These are phyloP conservation scores for Notarius lentiginosus DNA, from an alignment of 2,113 vertebrate genomes.

Conservation along the genomic window DNA sequence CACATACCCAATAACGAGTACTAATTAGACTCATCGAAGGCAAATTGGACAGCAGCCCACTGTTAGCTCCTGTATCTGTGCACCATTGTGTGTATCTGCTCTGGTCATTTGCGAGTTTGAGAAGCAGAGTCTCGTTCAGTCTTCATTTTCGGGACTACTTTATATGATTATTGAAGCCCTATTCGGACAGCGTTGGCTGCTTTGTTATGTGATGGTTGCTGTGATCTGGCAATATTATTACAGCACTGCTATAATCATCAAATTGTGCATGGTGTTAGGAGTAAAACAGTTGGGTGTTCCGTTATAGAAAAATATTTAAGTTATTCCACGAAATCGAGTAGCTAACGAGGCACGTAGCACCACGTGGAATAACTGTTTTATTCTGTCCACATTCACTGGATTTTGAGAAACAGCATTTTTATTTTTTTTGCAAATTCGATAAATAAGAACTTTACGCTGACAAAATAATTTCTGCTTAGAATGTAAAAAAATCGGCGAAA, in stretches of 20 bases:
- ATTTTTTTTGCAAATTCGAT: no score
- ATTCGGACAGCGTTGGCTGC: neutral
- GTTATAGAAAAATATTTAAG: no score
- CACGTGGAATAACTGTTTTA: no score
- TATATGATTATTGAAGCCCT: neutral
- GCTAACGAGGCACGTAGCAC: no score
- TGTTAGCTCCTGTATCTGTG: conserved; percentile 12
- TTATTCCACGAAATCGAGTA: no score
- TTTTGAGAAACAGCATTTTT: no score
- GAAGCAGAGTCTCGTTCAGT: neutral
- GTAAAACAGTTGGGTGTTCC: neutral
- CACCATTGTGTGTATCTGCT: neutral
- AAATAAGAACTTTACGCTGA: no score
- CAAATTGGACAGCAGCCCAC: conserved; percentile 27
- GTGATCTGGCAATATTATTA: neutral
- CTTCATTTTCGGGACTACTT: neutral
- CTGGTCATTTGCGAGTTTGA: neutral
- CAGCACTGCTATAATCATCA: no score
- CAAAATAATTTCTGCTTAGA: no score
- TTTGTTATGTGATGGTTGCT: neutral
- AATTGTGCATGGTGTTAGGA: no score
- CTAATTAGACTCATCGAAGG: conserved; percentile 44
- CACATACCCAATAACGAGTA: conserved; percentile 24
- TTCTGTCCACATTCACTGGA: no score
- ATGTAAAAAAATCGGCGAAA: no score